Evolutionary conservation across 2,888 invertebrate species (phyloP), one percentile per base, ranked within the genome.

Genomic region (Scrobipalpa costella): DNA sequence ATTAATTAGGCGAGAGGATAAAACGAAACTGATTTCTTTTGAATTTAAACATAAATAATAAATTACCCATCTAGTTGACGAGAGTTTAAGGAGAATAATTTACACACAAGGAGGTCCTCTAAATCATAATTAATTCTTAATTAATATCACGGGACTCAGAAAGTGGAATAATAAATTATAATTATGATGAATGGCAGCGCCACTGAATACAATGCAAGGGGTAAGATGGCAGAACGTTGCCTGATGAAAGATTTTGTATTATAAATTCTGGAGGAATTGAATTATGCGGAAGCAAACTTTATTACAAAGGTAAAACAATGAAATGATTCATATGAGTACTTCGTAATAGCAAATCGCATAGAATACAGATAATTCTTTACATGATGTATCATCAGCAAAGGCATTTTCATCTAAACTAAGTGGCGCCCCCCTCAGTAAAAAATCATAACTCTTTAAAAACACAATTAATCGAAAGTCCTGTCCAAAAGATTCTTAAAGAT

Each of bases 131-230:
- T 77, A 79, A 74, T 78, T 75, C 69, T 69, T 78, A 81, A 81
- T 84, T 83, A 82, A 80, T 79, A 74, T 74, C 73, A 71, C 64
- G 68, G 67, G 67, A 69, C 71, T 71, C 69, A 70, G 75, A 76
- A 79, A 74, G 79, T 73, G 75, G 74, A 76, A 78, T 80, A 81
- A 84, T 80, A 81, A 78, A 83, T 80, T 79, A 76, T 82, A 85
- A 84, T 85, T 79, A 79, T 83, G 84, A 84, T 80, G 76, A 84
- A 85, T 80, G 78, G 77, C 67, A 69, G 63, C 17, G 52, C 60
- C 61, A 62, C 62, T 70, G 68, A 68, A 70, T 70, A 70, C 72
- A 67, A 63, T 63, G 64, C 58, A 68, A 70, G 69, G 71, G 71
- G 66, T 66, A 55, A 19, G 19, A 40, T n/a, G 57, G 62, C 40